phyloP scores from a whole-genome alignment of 64 coral and sea anemone species.

The Anthopleura sola region DNA sequence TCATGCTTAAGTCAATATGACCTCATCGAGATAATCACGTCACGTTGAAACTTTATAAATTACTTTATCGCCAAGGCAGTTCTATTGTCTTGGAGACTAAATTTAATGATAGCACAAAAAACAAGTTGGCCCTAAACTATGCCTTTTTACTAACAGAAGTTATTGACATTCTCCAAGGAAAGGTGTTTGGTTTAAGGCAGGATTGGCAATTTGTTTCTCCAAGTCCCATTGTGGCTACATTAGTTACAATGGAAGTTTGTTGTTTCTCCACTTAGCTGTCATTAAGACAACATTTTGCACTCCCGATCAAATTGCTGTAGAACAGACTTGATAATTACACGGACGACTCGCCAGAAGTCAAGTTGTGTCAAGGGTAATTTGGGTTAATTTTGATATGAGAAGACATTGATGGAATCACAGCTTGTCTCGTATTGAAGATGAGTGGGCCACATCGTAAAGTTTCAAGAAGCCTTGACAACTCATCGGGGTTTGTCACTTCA shows the following conservation, averaged over 20 bases:
- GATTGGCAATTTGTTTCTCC: not conserved
- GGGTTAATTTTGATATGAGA: not conserved
- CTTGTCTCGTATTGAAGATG: not conserved
- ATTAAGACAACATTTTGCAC: not conserved
- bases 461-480: constrained; percentile 21
- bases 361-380: not conserved
- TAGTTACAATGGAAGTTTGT: not conserved
- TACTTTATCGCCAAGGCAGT: not conserved
- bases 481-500: constrained; percentile 4
- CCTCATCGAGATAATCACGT: not conserved
- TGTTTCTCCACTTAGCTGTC: not conserved
- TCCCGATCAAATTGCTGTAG: not conserved
- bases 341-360: not conserved
- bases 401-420: not conserved
- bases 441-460: constrained; percentile 41
- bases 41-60: not conserved
- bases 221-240: not conserved
- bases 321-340: not conserved
- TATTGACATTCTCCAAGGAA: not conserved
- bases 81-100: not conserved
- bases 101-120: not conserved
- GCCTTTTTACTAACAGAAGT: not conserved
- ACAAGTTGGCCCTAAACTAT: not conserved
- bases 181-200: too few species aligned
- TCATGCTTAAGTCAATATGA: not conserved